Conservation (phyloP, 2,888 invertebrate genomes). For the Sarcophaga subvicina region DNA sequence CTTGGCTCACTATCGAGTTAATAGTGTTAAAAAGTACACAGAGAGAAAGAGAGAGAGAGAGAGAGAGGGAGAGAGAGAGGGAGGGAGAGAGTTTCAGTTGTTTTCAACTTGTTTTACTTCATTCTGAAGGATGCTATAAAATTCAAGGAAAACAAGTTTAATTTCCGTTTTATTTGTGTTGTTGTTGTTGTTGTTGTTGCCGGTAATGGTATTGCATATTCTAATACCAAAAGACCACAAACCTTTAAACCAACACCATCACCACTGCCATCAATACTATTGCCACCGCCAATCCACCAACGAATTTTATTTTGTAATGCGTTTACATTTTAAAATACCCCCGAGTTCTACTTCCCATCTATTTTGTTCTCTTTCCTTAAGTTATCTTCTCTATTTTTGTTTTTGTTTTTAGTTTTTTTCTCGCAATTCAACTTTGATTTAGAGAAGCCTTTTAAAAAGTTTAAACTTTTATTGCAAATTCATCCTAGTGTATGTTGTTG, state of each 20-base stretch:
- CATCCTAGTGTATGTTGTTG: neutral
- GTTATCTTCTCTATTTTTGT: neutral
- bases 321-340: constrained; percentile 36
- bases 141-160: constrained; percentile 70
- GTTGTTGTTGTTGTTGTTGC: constrained; percentile 46
- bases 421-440: constrained; percentile 23
- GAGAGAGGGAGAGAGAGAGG: too few species aligned
- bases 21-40: constrained; percentile 59
- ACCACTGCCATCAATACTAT: neutral
- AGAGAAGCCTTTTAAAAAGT: constrained; percentile 32
- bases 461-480: constrained; percentile 32
- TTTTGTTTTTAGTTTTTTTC: neutral
- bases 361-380: neutral
- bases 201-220: neutral
- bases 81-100: neutral
- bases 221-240: neutral
- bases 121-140: constrained; percentile 67
- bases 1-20: constrained; percentile 42
- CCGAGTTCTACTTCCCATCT: neutral
- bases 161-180: constrained; percentile 67
- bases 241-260: neutral
- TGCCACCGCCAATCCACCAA: constrained; percentile 14
- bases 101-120: constrained; percentile 20
- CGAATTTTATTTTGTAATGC: constrained; percentile 56
- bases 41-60: too few species aligned